Conservation (phyloP, 2,113 vertebrate species). For the Meleagris gallopavo region DNA sequence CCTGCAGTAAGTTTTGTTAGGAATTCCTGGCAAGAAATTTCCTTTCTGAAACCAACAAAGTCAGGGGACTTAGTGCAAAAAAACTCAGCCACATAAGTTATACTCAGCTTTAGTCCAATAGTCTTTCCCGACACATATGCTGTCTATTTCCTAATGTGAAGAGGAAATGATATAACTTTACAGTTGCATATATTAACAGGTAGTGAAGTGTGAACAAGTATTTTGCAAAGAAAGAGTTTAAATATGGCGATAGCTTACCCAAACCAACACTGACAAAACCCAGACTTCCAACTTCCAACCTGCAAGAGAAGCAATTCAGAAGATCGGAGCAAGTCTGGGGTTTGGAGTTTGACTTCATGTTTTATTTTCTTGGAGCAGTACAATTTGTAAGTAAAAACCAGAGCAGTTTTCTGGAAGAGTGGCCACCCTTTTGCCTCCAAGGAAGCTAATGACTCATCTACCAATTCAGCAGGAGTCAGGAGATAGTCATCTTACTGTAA, state of each 20-base stretch:
- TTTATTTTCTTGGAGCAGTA: neutral
- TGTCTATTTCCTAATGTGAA: neutral
- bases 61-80: neutral
- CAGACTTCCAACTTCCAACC: slow-evolving; percentile 3
- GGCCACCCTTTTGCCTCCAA: neutral
- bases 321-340: neutral
- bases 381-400: slow-evolving; percentile 6
- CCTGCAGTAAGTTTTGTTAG: slow-evolving; percentile 4
- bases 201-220: slow-evolving; percentile 2
- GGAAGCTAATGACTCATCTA: slow-evolving; percentile 44
- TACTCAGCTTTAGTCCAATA: neutral
- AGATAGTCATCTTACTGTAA: slow-evolving; percentile 58
- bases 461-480: slow-evolving; percentile 61
- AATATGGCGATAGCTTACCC: slow-evolving; percentile 10
- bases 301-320: neutral
- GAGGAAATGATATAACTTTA: neutral
- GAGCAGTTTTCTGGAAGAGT: slow-evolving; percentile 38
- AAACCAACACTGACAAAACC: neutral
- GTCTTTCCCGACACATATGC: neutral
- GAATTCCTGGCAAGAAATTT: slow-evolving; percentile 16
- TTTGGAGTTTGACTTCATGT: neutral
- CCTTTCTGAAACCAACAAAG: neutral
- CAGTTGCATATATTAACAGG: neutral
- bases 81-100: neutral
- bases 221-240: slow-evolving; percentile 12